Percentiles rank a stretch among this genome's conserved stretches.
Evolutionary conservation across 1,140 invertebrate genomes (phyloP).

Genomic region (Drosophila lacteicornis): DNA sequence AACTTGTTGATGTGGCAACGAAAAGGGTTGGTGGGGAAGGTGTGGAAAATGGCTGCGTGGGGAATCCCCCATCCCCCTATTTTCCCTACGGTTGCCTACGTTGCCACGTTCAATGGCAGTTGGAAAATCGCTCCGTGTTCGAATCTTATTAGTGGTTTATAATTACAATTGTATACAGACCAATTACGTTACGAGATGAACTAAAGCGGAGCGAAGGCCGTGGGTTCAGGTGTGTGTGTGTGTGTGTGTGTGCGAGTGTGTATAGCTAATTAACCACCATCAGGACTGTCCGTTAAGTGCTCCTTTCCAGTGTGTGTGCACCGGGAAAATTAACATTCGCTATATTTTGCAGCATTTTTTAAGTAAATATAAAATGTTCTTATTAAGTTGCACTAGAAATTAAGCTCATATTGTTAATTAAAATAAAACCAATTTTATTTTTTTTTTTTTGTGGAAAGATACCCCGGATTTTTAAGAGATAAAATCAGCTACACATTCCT

Average conservation of each 20-base stretch:
- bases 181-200: slow-evolving; percentile 74
- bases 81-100: not conserved
- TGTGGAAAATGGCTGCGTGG: not conserved
- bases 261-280: slow-evolving; percentile 68
- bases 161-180: slow-evolving; percentile 82
- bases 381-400: no score
- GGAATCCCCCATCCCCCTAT: not conserved
- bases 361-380: not conserved
- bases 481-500: no score
- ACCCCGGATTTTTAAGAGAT: no score
- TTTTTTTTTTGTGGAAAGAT: no score
- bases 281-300: slow-evolving; percentile 61
- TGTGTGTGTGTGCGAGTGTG: slow-evolving; percentile 48
- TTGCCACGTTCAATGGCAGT: slow-evolving; percentile 53
- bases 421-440: no score
- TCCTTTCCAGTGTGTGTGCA: slow-evolving; percentile 14
- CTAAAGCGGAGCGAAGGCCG: slow-evolving; percentile 18
- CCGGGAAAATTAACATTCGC: not conserved
- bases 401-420: no score
- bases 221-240: slow-evolving; percentile 16
- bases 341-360: not conserved
- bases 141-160: slow-evolving; percentile 83
- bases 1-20: slow-evolving; percentile 76
- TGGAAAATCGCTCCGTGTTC: slow-evolving; percentile 78
- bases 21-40: not conserved